Base-by-base conservation (phyloP, 1,140 invertebrate genomes). In the Rhagoletis pomonella region DNA sequence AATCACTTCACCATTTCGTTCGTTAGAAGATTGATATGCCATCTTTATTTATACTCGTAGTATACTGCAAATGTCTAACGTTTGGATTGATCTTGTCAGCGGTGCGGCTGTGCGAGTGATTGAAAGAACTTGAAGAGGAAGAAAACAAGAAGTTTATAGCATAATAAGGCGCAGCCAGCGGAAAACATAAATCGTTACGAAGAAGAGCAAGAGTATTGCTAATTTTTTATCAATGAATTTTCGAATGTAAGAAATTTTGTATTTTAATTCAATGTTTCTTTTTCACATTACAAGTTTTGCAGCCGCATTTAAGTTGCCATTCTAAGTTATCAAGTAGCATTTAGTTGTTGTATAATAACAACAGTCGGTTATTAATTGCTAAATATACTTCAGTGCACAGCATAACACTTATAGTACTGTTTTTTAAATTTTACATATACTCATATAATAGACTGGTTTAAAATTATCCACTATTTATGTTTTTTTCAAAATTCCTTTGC, bases 381-480 rank as follows among this genome's bases (percentile, higher is more conserved):
- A n/a, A n/a, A n/a, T n/a, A 81, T 55, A 81, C 47, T 81, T 81
- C 73, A 81, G 73, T 55, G 73, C 73, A 81, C 73, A 81, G 19
- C 73, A 81, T 81, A 81, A 81, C 73, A 81, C 73, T 55, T 81
- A 81, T 29, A 81, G 73, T 81, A 58, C 73, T 81, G 73, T 55
- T 55, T 81, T 29, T 81, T 7, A 55, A 29, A 19, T 55, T 55
- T 81, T 9, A 81, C 2, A 81, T 55, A 67, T 4, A 29, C 19
- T 12, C 6, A 39, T 39, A 29, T 29, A 29, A 29, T 29, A 29
- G 29, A 29, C 29, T 29, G 29, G 29, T 29, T 29, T 1, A 29
- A 29, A 29, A 29, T 29, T 29, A 29, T 29, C 29, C 29, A 29
- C 29, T 29, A 29, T 29, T 29, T 29, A 29, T 29, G 29, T 29